Conservation (phyloP, 2,888 invertebrate species). For the Formica aserva region DNA sequence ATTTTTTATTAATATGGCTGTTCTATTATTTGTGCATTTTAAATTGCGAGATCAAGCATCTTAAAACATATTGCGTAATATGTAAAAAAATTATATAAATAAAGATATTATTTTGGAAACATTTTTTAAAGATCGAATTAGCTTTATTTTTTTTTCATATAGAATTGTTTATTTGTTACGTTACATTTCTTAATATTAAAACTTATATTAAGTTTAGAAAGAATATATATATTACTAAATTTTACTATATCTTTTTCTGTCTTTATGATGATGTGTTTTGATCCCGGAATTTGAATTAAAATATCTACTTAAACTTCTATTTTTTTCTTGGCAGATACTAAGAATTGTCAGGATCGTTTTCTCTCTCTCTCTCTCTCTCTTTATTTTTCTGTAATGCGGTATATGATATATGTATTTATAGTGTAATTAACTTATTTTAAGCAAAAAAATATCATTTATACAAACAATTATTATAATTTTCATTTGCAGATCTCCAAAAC, state of each 20-base stretch:
- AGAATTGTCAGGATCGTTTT: background rate
- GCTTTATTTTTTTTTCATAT: background rate
- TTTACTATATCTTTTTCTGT: background rate
- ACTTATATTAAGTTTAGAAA: background rate
- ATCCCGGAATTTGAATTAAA: conserved; percentile 12
- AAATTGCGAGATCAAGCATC: conserved; percentile 18
- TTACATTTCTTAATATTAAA: background rate
- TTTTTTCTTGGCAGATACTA: background rate
- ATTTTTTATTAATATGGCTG: background rate
- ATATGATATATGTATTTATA: background rate
- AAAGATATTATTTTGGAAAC: background rate
- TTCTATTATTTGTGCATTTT: background rate
- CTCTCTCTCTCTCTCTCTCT: background rate
- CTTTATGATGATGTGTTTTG: background rate
- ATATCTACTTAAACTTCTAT: background rate
- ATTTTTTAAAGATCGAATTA: background rate
- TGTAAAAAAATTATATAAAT: background rate
- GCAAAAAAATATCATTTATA: background rate
- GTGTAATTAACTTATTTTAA: background rate
- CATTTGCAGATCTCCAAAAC: conserved; percentile 87
- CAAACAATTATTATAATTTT: conserved; percentile 7
- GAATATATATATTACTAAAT: background rate
- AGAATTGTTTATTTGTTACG: background rate
- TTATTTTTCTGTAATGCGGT: background rate
- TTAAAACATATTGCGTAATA: background rate